phyloP scores from a whole-genome alignment of 2,797 vertebrate species.

The Lates japonicus region DNA sequence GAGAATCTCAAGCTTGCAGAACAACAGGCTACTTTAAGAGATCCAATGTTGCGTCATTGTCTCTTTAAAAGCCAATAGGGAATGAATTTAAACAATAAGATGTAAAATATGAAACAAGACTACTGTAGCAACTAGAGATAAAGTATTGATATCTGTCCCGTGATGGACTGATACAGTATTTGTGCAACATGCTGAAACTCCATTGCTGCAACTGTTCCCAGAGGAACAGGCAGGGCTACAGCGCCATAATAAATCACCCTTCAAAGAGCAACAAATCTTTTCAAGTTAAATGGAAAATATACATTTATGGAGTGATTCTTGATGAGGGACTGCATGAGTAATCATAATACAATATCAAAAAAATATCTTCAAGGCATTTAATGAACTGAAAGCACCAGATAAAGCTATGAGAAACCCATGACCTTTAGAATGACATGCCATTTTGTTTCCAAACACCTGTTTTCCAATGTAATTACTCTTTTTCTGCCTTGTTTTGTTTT shows the following conservation, averaged over 20 bases:
- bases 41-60: neutral
- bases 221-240: neutral
- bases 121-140: neutral
- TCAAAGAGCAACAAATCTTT: slow-evolving; percentile 32
- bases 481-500: neutral
- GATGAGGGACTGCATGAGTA: slow-evolving; percentile 20
- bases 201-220: neutral
- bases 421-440: neutral
- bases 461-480: neutral
- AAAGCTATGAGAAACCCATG: neutral
- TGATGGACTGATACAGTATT: neutral
- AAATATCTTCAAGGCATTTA: neutral
- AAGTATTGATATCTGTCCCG: neutral
- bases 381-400: neutral
- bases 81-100: neutral
- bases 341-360: neutral
- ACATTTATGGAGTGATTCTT: slow-evolving; percentile 6
- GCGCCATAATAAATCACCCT: neutral
- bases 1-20: neutral
- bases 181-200: neutral
- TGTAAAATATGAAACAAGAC: neutral
- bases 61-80: neutral
- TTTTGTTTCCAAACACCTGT: neutral
- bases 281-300: slow-evolving; percentile 39
- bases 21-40: neutral